Percentiles rank a stretch among this genome's conserved stretches.
phyloP scores from a whole-genome alignment of 2,797 vertebrate genomes.

The Pseudochromis fuscus region DNA sequence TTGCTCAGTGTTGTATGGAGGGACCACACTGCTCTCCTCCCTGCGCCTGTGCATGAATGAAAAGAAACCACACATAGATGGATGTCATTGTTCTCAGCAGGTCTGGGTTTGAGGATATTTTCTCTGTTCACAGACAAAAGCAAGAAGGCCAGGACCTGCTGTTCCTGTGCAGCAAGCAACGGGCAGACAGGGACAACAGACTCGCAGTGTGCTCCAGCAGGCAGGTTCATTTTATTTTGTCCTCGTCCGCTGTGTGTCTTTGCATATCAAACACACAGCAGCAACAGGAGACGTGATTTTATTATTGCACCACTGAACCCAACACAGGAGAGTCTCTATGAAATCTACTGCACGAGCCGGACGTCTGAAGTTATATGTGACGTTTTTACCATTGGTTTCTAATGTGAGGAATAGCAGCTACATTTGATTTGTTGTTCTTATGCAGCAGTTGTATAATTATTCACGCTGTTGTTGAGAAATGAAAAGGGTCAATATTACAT shows the following conservation, averaged over 20 bases:
- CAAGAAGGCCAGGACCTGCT: constrained; percentile 82
- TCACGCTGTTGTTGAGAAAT: too few relatives aligned
- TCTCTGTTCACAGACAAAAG: constrained; percentile 80
- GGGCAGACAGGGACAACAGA: constrained; percentile 61
- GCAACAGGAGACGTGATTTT: neutral
- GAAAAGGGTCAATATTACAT: too few relatives aligned
- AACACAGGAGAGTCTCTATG: neutral
- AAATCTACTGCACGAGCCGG: neutral
- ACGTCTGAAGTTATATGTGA: too few relatives aligned
- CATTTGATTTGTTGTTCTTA: too few relatives aligned
- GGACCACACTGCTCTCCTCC: neutral
- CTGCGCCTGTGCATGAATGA: neutral
- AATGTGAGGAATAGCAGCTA: too few relatives aligned
- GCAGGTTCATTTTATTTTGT: constrained; percentile 38
- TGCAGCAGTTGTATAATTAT: too few relatives aligned
- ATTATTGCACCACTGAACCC: neutral
- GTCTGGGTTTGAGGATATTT: neutral
- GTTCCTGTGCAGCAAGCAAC: constrained; percentile 74
- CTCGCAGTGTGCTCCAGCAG: constrained; percentile 56
- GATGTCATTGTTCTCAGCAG: neutral
- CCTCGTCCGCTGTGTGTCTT: neutral
- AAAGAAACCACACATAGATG: neutral
- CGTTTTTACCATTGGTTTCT: too few relatives aligned
- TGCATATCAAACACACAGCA: neutral
- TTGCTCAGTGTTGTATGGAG: neutral